phyloP scores from a whole-genome alignment of 2,797 vertebrate genomes.

The Epinephelus malabaricus region DNA sequence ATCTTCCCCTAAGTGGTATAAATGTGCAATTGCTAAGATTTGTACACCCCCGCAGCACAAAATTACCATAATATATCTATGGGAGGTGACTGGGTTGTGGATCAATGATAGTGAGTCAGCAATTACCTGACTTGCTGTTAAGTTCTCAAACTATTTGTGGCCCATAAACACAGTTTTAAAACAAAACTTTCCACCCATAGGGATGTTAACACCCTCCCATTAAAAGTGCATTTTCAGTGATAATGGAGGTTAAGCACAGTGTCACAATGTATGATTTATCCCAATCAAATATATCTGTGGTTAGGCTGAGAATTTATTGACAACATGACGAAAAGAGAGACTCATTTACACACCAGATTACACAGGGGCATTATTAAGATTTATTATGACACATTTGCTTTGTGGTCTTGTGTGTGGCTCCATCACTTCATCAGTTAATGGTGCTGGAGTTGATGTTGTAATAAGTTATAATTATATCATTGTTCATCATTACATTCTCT shows the following conservation, averaged over 20 bases:
- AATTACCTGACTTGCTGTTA: constrained; percentile 3
- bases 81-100: constrained; percentile 15
- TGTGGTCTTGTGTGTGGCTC: neutral
- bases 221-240: neutral
- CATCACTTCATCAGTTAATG: constrained; percentile 14
- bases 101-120: constrained; percentile 51
- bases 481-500: constrained; percentile 19
- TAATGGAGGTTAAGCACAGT: neutral
- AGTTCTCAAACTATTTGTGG: constrained; percentile 9
- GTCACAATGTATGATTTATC: neutral
- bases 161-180: constrained; percentile 6
- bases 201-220: neutral
- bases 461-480: neutral
- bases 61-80: constrained; percentile 33
- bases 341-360: neutral
- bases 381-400: constrained; percentile 1
- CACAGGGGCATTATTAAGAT: constrained; percentile 14
- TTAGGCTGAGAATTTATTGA: neutral
- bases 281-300: neutral
- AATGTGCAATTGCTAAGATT: constrained; percentile 12
- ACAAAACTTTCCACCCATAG: constrained; percentile 1
- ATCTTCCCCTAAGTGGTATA: constrained; percentile 1
- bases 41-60: constrained; percentile 8
- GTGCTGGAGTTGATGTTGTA: neutral
- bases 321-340: neutral